Conservation (phyloP, 2,797 vertebrate species). For the Ctenosaura bakeri region DNA sequence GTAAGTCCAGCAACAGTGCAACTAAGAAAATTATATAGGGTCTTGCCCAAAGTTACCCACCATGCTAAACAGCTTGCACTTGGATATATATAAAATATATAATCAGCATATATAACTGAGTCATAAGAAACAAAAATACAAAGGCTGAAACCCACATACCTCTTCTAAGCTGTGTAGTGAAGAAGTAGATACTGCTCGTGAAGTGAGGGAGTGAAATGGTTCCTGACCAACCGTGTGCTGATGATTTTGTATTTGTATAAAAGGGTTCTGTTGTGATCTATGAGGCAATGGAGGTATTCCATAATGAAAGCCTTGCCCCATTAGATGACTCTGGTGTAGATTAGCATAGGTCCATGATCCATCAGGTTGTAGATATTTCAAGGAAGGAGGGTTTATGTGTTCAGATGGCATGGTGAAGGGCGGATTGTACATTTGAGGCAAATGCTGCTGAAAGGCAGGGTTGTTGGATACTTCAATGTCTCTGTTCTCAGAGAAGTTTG, state of each 20-base stretch:
- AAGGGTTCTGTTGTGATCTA: conserved; percentile 91
- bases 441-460: conserved; percentile 88
- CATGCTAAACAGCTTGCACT: not conserved
- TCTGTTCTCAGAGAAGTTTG: conserved; percentile 85
- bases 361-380: conserved; percentile 96
- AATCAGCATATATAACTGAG: not conserved
- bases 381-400: conserved; percentile 88
- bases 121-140: not conserved
- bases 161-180: conserved; percentile 97
- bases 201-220: conserved; percentile 90
- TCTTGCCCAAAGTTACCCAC: not conserved
- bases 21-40: not conserved
- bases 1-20: not conserved
- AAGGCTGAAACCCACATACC: conserved; percentile 80
- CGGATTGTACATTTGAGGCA: conserved; percentile 83
- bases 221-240: conserved; percentile 89
- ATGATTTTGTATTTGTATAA: conserved; percentile 95
- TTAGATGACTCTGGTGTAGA: conserved; percentile 89
- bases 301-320: conserved; percentile 90
- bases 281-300: conserved; percentile 91
- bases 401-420: conserved; percentile 87
- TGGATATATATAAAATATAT: not conserved
- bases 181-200: conserved; percentile 91
- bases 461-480: conserved; percentile 87
- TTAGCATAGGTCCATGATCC: conserved; percentile 93